A percentile compares a stretch with the other conserved stretches of the same genome.
Conservation (phyloP, 2,113 vertebrate species). For the Charina bottae region DNA sequence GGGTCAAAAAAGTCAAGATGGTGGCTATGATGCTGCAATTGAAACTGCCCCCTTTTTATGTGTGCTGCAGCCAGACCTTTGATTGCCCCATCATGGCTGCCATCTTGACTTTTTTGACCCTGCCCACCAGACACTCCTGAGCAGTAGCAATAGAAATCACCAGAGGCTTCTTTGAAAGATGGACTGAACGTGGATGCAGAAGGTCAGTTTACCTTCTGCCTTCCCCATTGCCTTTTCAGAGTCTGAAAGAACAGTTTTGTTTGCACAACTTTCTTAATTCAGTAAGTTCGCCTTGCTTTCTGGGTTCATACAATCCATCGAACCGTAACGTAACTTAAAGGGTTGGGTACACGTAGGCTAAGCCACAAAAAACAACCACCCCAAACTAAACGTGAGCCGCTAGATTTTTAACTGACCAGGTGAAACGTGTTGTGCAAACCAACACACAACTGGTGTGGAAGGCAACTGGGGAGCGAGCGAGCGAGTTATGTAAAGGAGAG, state of each 20-base stretch:
- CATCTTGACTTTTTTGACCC: background rate
- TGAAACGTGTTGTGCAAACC: background rate
- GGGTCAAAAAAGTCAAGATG: too few relatives aligned
- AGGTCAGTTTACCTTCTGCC: too few relatives aligned
- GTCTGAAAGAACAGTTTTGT: background rate
- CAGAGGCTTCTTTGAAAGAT: background rate
- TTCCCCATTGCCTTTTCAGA: background rate
- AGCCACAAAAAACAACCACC: background rate
- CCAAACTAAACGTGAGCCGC: background rate
- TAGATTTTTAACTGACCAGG: background rate
- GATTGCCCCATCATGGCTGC: background rate
- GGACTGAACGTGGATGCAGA: too few relatives aligned
- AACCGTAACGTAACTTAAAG: background rate
- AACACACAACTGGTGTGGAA: background rate
- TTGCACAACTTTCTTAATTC: background rate
- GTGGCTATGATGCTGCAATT: too few relatives aligned
- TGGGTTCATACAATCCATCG: background rate
- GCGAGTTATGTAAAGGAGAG: background rate
- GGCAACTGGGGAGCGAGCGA: background rate
- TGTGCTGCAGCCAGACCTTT: too few relatives aligned
- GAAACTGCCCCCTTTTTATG: background rate
- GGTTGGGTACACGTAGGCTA: background rate
- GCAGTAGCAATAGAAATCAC: background rate
- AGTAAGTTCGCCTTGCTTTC: background rate
- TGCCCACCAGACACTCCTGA: background rate